These are phyloP conservation scores for Drosophila melanogaster DNA, from an alignment of 1,140 invertebrate species.

Conservation along the genomic window Release_6_plus_ISO1_MT NC_004354.4:14609501-14610000, in stretches of 20 bases:
- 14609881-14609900: background rate
- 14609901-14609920: conserved; percentile 8
- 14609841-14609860: conserved; percentile 43
- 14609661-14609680: conserved; percentile 10
- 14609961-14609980: conserved; percentile 81
- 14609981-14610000: conserved; percentile 77
- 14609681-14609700: conserved; percentile 75
- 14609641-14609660: background rate
- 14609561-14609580: background rate
- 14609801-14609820: conserved; percentile 77
- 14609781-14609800: conserved; percentile 28
- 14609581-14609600: background rate
- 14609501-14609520: too few species aligned
- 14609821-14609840: conserved; percentile 74
- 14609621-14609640: conserved; percentile 53
- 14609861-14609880: background rate
- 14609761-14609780: background rate
- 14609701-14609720: conserved; percentile 70
- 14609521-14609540: too few species aligned
- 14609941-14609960: conserved; percentile 77
- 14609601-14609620: conserved; percentile 63
- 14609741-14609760: too few species aligned
- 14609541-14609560: background rate
- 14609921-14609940: conserved; percentile 48
- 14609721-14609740: conserved; percentile 38